Evolutionary conservation across 2,888 invertebrate genomes (phyloP).

Genomic region (Linhomoeus sp.): DNA sequence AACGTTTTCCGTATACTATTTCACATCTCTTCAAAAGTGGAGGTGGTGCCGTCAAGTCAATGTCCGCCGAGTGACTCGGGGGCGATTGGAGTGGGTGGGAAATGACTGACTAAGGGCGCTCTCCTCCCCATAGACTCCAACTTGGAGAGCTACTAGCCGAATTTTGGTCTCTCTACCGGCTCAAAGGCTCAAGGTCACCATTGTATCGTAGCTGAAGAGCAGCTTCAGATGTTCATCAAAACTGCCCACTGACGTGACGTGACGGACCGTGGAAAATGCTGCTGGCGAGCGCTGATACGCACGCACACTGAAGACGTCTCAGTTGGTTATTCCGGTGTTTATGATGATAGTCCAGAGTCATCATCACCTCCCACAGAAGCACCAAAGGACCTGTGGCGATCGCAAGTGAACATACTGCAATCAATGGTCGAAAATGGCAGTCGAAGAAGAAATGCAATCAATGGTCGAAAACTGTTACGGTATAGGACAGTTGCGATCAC

Average conservation of each 20-base stretch:
- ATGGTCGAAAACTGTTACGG: no score
- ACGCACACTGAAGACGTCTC: constrained; percentile 77
- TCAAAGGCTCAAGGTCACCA: constrained; percentile 68
- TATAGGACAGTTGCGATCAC: constrained; percentile 53
- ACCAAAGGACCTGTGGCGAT: constrained; percentile 42
- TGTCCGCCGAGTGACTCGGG: no score
- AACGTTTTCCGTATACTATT: no score
- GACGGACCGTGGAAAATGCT: constrained; percentile 48
- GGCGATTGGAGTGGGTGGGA: no score
- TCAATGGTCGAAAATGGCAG: constrained; percentile 35
- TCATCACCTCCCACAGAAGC: constrained; percentile 72
- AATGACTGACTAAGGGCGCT: no score
- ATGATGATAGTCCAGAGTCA: constrained; percentile 84
- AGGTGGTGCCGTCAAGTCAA: background rate
- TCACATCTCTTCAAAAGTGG: background rate
- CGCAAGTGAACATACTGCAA: constrained; percentile 1
- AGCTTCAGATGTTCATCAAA: no score
- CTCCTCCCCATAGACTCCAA: background rate
- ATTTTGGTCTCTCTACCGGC: constrained; percentile 48
- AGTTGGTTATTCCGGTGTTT: constrained; percentile 78
- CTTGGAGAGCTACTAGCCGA: constrained; percentile 43
- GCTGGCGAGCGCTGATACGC: constrained; percentile 59
- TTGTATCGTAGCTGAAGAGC: constrained; percentile 49
- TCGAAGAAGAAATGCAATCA: background rate
- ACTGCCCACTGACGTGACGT: no score